Conservation (phyloP, 2,113 vertebrate genomes). For the Cyprinodon variegatus region DNA sequence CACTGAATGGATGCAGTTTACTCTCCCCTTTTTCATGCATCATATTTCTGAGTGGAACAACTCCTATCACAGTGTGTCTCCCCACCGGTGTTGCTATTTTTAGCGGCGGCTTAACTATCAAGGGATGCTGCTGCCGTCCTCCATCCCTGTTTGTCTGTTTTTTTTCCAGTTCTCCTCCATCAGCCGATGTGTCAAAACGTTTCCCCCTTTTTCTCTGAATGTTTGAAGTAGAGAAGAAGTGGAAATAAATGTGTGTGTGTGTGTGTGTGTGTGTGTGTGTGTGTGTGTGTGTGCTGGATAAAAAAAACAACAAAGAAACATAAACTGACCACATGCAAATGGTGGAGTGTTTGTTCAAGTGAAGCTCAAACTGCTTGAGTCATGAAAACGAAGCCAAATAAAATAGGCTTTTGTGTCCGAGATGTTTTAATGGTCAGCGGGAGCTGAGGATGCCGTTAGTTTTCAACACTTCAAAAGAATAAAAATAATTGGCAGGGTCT, state of each 20-base stretch:
- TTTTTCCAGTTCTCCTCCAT: constrained; percentile 25
- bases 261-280: neutral
- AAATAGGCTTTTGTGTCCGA: neutral
- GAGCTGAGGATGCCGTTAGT: neutral
- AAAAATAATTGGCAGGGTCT: neutral
- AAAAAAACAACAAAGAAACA: neutral
- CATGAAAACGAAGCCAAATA: neutral
- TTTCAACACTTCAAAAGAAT: neutral
- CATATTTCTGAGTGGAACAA: constrained; percentile 22
- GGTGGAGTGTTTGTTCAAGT: constrained; percentile 13
- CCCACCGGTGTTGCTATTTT: constrained; percentile 58
- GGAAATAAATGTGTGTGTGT: constrained; percentile 10
- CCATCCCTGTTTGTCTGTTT: constrained; percentile 36
- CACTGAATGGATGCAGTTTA: neutral
- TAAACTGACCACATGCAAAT: neutral
- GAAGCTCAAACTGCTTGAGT: constrained; percentile 4
- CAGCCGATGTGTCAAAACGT: constrained; percentile 25
- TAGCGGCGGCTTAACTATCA: constrained; percentile 52
- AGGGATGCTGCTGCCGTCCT: constrained; percentile 49
- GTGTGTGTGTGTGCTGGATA: neutral
- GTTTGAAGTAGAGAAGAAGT: constrained; percentile 7
- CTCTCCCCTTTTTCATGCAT: neutral
- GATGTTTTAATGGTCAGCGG: neutral
- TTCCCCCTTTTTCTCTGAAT: constrained; percentile 5
- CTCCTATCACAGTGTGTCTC: constrained; percentile 38